A percentile compares a stretch with the other conserved stretches of the same genome.
phyloP scores from a whole-genome alignment of 2,888 invertebrate genomes.

The Villa cingulata region DNA sequence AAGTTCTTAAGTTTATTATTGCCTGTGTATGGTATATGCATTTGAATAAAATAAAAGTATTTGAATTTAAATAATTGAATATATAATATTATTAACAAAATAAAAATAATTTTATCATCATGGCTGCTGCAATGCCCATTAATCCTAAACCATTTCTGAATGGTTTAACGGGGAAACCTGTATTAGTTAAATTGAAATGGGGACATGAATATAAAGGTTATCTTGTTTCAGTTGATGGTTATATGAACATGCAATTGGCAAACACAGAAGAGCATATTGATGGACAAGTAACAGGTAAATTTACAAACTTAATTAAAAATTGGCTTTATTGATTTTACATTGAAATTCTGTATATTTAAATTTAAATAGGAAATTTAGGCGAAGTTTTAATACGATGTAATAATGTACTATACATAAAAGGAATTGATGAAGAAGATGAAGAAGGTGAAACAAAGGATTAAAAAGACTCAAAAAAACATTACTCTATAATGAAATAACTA shows the following conservation, averaged over 20 bases:
- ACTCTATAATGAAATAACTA: too few species aligned
- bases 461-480: too few species aligned
- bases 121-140: constrained; percentile 76
- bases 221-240: constrained; percentile 93
- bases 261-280: constrained; percentile 97
- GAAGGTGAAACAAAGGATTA: constrained; percentile 77
- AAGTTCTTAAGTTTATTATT: too few species aligned
- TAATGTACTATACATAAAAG: constrained; percentile 89
- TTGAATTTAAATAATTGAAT: too few species aligned
- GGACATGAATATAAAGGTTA: constrained; percentile 99
- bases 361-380: constrained; percentile 62
- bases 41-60: too few species aligned
- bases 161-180: constrained; percentile 93
- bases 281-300: constrained; percentile 69
- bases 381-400: constrained; percentile 96
- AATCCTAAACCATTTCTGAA: constrained; percentile 99
- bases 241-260: constrained; percentile 97
- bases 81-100: not conserved
- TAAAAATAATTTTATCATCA: not conserved
- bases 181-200: constrained; percentile 97
- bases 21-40: too few species aligned
- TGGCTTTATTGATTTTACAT: not conserved
- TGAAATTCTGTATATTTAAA: not conserved
- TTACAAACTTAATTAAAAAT: not conserved
- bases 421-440: constrained; percentile 92